A percentile compares a stretch with the other conserved stretches of the same genome.
These are phyloP conservation scores for Grammomys dolichurus DNA, from an alignment of 2,113 vertebrate species.

Conservation along the genomic window DNA sequence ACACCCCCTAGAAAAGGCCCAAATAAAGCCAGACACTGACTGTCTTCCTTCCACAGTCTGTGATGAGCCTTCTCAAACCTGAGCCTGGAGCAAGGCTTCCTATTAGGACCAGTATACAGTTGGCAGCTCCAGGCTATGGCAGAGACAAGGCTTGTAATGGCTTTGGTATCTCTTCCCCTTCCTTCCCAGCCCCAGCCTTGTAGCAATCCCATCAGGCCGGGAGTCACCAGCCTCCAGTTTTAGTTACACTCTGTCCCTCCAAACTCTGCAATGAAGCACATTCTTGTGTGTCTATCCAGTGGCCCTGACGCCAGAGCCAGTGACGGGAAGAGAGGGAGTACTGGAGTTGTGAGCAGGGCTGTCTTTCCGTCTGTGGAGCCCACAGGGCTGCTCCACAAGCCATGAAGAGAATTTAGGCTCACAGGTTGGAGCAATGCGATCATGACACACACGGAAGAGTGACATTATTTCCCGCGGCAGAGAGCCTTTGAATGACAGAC, in stretches of 20 bases:
- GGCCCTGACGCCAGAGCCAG: not conserved
- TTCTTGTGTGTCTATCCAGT: accelerated
- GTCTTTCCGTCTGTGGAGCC: accelerated
- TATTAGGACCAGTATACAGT: not conserved
- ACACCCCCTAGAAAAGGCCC: not conserved
- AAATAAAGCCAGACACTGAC: not conserved
- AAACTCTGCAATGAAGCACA: not conserved
- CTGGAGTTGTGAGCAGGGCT: accelerated
- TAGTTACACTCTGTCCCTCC: not conserved
- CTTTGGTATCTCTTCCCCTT: not conserved
- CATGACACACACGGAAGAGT: not conserved
- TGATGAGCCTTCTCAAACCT: accelerated
- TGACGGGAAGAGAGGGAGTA: accelerated
- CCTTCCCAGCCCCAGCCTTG: not conserved
- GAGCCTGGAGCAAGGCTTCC: not conserved
- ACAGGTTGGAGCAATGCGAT: accelerated
- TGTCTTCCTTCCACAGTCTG: not conserved
- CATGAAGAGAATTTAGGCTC: accelerated
- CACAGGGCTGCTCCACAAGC: accelerated
- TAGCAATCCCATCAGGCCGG: accelerated
- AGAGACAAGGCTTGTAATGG: no score
- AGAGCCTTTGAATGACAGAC: not conserved
- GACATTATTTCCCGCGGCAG: accelerated
- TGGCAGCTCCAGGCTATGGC: accelerated
- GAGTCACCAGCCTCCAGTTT: no score